Evolutionary conservation across 2,797 vertebrate species (phyloP), one percentile per base, ranked within the genome.

Genomic region (Dendrocincla fuliginosa): DNA sequence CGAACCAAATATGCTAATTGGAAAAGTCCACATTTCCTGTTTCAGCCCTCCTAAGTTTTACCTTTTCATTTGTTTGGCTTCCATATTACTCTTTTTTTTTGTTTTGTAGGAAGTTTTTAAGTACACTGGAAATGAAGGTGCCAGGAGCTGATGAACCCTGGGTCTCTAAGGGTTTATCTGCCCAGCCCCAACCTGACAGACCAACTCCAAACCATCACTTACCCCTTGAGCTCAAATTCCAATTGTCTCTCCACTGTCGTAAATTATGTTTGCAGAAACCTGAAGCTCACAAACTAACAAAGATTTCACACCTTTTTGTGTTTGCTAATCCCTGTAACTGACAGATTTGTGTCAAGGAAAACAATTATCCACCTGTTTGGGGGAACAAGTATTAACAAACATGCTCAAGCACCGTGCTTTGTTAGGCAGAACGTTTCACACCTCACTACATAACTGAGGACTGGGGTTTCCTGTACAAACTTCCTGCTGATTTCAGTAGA

Each of bases 341-440:
- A 56, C 53, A 84, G 69, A 42, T 84, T 35, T 76, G 39, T 79
- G 27, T 44, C 41, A 53, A 53, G 25, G 27, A 37, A 79, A 93
- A 87, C 35, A 87, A 79, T 76, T 79, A 67, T 25, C 52, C 75
- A 89, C 59, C 68, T 89, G 65, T 61, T 53, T 74, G 37, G 25
- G 60, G 50, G 75, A 69, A 63, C 23, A 67, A 15, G 65, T 35
- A 93, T 22, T 42, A 94, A 41, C 37, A 79, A 69, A 79, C 32
- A 22, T 5, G 49, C 67, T 89, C 37, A 18, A 82, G 57, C 32
- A 6, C 15, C n/a, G 44, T 5, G 18, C 37, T 88, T 65, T 47
- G 32, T 57, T 59, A 59, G 35, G 50, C n/a, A 84, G 74, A 93
- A 41, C 22, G 25, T 67, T 88, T 81, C 86, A 88, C 44, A 25